Conservation (phyloP, 1,140 invertebrate species). For the Drosophila jambulina region DNA sequence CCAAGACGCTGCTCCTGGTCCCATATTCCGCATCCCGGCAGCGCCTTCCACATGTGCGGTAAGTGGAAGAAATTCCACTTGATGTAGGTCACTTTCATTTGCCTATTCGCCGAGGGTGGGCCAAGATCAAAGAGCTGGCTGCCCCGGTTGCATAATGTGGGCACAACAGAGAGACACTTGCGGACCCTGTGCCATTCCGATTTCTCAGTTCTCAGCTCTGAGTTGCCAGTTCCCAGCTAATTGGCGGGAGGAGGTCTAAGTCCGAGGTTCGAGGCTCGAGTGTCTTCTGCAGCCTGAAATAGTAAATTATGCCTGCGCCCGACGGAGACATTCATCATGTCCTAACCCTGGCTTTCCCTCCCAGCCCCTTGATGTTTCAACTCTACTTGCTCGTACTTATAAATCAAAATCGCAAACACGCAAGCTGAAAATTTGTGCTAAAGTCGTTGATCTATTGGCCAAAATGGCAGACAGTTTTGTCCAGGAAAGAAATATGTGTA, state of each 20-base stretch:
- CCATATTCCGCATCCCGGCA: slow-evolving; percentile 36
- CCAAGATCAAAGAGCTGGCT: slow-evolving; percentile 67
- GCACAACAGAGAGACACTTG: slow-evolving; percentile 62
- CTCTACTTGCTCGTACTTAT: slow-evolving; percentile 71
- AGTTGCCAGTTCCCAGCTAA: slow-evolving; percentile 33
- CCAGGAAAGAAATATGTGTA: slow-evolving; percentile 32
- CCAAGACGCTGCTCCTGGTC: slow-evolving; percentile 47
- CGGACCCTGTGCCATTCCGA: slow-evolving; percentile 5
- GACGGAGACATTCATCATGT: slow-evolving; percentile 70
- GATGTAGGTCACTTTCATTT: slow-evolving; percentile 83
- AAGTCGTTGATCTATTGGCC: slow-evolving; percentile 72
- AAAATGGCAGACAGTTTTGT: slow-evolving; percentile 54
- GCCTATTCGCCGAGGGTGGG: slow-evolving; percentile 60
- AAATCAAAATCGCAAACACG: slow-evolving; percentile 79
- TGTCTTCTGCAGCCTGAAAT: slow-evolving; percentile 41
- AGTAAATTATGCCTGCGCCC: slow-evolving; percentile 71
- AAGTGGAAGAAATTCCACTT: slow-evolving; percentile 71
- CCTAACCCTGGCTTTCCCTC: slow-evolving; percentile 13
- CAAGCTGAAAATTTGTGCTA: slow-evolving; percentile 50
- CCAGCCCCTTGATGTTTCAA: slow-evolving; percentile 59
- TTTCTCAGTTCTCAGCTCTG: slow-evolving; percentile 25
- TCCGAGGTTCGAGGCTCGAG: slow-evolving; percentile 33
- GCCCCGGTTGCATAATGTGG: slow-evolving; percentile 79
- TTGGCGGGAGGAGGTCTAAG: slow-evolving; percentile 26
- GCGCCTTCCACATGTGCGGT: slow-evolving; percentile 46